Conservation (phyloP, 2,797 vertebrate genomes). For the Trematomus bernacchii region DNA sequence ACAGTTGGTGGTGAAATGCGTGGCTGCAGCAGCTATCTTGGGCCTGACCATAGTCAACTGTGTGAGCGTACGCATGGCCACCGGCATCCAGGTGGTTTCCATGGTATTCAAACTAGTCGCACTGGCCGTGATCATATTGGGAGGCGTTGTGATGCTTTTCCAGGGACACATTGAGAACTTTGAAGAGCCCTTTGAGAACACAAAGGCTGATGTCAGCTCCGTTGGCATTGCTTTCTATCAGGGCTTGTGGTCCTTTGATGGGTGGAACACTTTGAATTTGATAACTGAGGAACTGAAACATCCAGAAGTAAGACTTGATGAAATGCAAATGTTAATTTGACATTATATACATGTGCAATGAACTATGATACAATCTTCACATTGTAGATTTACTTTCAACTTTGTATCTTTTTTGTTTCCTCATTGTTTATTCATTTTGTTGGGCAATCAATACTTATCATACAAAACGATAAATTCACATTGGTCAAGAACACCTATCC, state of each 20-base stretch:
- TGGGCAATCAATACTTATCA: too few species aligned
- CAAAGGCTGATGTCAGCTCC: conserved; percentile 58
- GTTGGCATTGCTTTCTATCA: conserved; percentile 90
- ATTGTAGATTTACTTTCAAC: background rate
- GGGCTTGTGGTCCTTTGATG: conserved; percentile 91
- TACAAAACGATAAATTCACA: too few species aligned
- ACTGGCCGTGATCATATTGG: conserved; percentile 81
- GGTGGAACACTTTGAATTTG: conserved; percentile 91
- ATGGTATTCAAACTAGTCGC: conserved; percentile 84
- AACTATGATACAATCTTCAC: background rate
- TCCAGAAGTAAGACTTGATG: conserved; percentile 82
- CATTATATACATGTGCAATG: background rate
- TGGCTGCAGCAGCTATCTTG: conserved; percentile 84
- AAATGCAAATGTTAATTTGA: background rate
- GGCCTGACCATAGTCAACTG: conserved; percentile 84
- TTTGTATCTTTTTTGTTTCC: background rate
- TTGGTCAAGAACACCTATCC: too few species aligned
- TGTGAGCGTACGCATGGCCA: conserved; percentile 83
- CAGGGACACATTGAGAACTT: conserved; percentile 81
- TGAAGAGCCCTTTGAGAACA: conserved; percentile 85
- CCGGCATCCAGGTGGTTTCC: conserved; percentile 83
- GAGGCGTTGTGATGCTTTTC: conserved; percentile 81
- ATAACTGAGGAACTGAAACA: conserved; percentile 89
- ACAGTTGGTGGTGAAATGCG: conserved; percentile 71
- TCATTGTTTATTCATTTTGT: background rate